phyloP scores from a whole-genome alignment of 2,113 vertebrate species.

The Furnarius figulus region DNA sequence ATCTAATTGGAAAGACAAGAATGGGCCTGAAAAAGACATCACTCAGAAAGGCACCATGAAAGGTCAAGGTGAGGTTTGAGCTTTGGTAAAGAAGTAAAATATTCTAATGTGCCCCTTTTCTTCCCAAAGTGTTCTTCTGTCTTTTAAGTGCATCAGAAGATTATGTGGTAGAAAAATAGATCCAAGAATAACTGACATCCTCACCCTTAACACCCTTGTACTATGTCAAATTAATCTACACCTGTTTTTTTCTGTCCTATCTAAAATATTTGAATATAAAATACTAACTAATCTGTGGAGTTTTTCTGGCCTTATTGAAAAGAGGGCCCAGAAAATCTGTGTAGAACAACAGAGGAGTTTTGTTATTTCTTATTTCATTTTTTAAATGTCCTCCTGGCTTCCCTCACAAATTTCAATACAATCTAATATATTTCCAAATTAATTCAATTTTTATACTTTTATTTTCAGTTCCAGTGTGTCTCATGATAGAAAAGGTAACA shows the following conservation, averaged over 20 bases:
- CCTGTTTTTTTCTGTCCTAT: neutral
- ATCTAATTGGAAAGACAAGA: neutral
- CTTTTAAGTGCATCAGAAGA: neutral
- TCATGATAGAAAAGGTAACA: neutral
- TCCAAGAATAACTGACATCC: neutral
- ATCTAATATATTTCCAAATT: neutral
- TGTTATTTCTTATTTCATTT: neutral
- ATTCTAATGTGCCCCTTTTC: neutral
- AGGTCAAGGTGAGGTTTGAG: neutral
- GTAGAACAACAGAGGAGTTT: fast-evolving
- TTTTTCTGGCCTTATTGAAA: neutral
- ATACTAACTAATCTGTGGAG: fast-evolving
- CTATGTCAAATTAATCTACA: neutral
- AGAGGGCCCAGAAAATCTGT: neutral
- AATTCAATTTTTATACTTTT: neutral
- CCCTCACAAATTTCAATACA: neutral
- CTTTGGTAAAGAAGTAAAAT: neutral
- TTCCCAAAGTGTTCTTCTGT: neutral
- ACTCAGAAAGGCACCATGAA: neutral
- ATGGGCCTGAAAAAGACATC: neutral
- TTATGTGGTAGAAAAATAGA: neutral
- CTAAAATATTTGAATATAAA: neutral
- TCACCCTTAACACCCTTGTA: neutral
- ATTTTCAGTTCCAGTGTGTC: neutral
- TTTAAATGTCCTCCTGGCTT: neutral